Evolutionary conservation across 2,113 vertebrate species (phyloP).

Genomic region (Crocuta crocuta): DNA sequence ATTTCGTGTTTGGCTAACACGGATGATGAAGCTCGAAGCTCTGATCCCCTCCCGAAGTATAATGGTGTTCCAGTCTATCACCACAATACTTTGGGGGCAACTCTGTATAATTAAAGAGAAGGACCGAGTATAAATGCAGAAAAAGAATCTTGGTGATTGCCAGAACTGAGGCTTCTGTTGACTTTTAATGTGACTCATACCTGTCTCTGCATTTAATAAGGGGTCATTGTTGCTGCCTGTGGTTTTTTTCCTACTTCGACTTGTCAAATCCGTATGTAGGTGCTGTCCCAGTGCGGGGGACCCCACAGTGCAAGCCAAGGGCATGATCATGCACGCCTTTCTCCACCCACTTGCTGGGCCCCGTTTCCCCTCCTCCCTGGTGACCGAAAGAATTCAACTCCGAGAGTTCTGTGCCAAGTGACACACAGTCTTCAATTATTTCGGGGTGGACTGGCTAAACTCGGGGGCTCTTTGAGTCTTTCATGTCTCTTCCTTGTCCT

Average conservation of each 20-base stretch:
- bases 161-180: accelerated
- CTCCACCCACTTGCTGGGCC: neutral
- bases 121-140: neutral
- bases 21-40: neutral
- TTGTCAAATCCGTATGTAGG: conserved; percentile 43
- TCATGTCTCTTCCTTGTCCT: neutral
- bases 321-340: neutral
- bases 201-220: conserved; percentile 54
- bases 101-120: conserved; percentile 43
- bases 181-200: neutral
- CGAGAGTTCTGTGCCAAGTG: neutral
- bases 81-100: neutral
- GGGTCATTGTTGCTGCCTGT: neutral
- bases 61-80: neutral
- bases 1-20: neutral
- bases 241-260: neutral
- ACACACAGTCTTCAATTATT: neutral
- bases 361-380: neutral
- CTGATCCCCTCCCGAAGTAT: neutral
- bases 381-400: neutral
- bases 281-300: neutral
- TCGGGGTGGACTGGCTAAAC: neutral
- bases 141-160: neutral
- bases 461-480: neutral
- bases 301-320: neutral